These are phyloP conservation scores for Chionis minor DNA, from an alignment of 2,113 vertebrate genomes.

Conservation along the genomic window DNA sequence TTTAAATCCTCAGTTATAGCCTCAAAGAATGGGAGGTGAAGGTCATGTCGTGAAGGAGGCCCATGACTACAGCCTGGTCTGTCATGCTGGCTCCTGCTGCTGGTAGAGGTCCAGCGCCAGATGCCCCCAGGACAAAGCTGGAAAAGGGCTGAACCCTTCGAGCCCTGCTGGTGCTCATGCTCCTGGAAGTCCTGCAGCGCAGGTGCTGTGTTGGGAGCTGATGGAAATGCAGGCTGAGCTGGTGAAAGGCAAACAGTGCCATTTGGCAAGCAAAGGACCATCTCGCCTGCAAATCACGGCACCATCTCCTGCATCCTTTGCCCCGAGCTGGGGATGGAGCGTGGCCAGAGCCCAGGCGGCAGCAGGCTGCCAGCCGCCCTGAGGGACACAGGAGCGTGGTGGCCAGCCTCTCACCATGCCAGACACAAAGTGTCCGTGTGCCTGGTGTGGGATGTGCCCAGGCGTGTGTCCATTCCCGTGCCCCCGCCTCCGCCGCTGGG, in stretches of 20 bases:
- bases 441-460: too few species aligned
- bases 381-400: accelerated
- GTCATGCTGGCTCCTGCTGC: neutral
- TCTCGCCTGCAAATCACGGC: neutral
- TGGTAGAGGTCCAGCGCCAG: neutral
- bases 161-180: neutral
- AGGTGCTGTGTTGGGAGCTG: neutral
- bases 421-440: neutral
- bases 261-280: accelerated
- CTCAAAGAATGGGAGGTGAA: neutral
- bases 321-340: neutral
- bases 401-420: neutral
- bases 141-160: neutral
- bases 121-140: neutral
- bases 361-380: neutral
- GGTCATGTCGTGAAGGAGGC: neutral
- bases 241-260: neutral
- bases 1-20: neutral
- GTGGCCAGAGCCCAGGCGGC: accelerated
- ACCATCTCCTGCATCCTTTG: accelerated
- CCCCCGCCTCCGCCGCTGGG: too few species aligned
- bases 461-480: too few species aligned
- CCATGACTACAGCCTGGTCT: neutral
- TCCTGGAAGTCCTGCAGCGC: neutral
- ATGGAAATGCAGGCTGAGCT: accelerated